Evolutionary conservation across 1,140 invertebrate genomes (phyloP).

Genomic region (Drosophila pectinifera): DNA sequence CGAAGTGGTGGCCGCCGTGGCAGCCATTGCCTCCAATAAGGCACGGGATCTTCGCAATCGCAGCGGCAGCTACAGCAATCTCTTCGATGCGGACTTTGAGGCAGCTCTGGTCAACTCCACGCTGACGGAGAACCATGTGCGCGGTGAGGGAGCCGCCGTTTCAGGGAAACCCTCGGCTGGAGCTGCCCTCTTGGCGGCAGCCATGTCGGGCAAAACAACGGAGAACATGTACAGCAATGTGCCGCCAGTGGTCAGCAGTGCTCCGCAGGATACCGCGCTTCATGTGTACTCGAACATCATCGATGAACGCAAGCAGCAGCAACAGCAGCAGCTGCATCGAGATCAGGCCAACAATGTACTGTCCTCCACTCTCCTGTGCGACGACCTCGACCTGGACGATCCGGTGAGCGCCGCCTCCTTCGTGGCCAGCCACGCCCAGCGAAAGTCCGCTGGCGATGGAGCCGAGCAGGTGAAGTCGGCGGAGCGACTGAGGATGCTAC

Average conservation of each 20-base stretch:
- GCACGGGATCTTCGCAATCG: slow-evolving; percentile 76
- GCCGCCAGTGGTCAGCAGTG: slow-evolving; percentile 37
- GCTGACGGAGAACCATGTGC: slow-evolving; percentile 22
- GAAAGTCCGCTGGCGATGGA: slow-evolving; percentile 60
- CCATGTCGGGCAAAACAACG: slow-evolving; percentile 62
- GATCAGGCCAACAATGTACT: slow-evolving; percentile 57
- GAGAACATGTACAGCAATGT: slow-evolving; percentile 85
- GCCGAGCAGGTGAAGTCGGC: slow-evolving; percentile 84
- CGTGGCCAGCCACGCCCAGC: slow-evolving; percentile 41
- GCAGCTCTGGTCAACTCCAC: slow-evolving; percentile 56
- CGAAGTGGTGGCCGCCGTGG: slow-evolving; percentile 78
- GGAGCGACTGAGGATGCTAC: slow-evolving; percentile 89
- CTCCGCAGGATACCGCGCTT: slow-evolving; percentile 52
- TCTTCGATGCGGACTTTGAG: slow-evolving; percentile 77
- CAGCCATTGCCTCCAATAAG: slow-evolving; percentile 71
- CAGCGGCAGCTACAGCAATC: slow-evolving; percentile 83
- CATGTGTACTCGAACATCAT: slow-evolving; percentile 84
- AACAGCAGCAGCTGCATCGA: slow-evolving; percentile 16
- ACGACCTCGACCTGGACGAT: slow-evolving; percentile 84
- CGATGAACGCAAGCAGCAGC: slow-evolving; percentile 65
- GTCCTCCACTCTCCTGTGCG: slow-evolving; percentile 76
- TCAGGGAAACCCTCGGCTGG: slow-evolving; percentile 47
- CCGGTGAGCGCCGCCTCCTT: slow-evolving; percentile 80
- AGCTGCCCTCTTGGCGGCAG: slow-evolving; percentile 61
- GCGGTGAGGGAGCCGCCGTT: not conserved